Evolutionary conservation across 2,797 vertebrate species (phyloP), one percentile per base, ranked within the genome.

Genomic region (Peromyscus nudipes): DNA sequence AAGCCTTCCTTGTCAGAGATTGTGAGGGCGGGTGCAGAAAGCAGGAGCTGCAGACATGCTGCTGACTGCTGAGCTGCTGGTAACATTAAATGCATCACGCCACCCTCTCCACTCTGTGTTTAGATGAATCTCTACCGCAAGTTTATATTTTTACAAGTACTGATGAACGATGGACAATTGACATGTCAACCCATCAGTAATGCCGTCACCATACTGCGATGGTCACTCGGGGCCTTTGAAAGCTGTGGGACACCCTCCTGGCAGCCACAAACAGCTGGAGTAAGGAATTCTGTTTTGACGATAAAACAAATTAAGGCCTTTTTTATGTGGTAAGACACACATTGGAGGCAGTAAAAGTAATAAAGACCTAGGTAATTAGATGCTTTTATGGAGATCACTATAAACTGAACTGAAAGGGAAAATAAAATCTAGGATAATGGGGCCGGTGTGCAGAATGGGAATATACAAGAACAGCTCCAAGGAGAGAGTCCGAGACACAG

Each of bases 301-400:
- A 71, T 67, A 91, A 69, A 92, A 84, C 52, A 57, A 86, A 92
- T 25, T 86, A 40, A 90, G 86, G 87, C 31, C 79, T 73, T 89
- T 92, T 92, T 81, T 55, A 81, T 17, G 21, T 91, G 57, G 34
- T 60, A 67, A 93, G 90, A 29, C 25, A 69, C 46, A 89, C 64
- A 89, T 40, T 82, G 31, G 43, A 52, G 43, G 43, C 43, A n/a
- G 65, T 65, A 34, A 93, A 81, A 14, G n/a, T 91, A 71, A 95
- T 91, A 64, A 94, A 79, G 40, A 69, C 65, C 11, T n/a, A 84
- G 49, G 34, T 64, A 60, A 95, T 60, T 49, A 83, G 37, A 27
- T 14, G 37, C 31, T 8, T 84, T 95, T 77, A 81, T 37, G 23
- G 80, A 60, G 71, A 90, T 60, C 25, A 46, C 52, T 60, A 40